Evolutionary conservation across 2,888 invertebrate genomes (phyloP).

Genomic region (Hemicrepidius hirtus): DNA sequence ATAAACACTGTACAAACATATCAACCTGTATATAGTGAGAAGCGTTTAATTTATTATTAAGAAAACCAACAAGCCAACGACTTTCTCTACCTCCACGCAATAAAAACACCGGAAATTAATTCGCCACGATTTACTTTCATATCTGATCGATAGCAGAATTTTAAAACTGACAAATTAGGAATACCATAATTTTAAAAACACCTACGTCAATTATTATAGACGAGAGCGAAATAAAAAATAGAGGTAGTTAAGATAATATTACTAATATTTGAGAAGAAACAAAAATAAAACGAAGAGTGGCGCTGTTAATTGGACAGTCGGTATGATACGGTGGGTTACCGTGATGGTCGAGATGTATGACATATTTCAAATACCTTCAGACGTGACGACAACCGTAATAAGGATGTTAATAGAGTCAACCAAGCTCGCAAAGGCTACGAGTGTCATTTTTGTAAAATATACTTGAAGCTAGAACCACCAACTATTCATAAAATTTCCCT

Average conservation of each 20-base stretch:
- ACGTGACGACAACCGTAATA: slow-evolving; percentile 52
- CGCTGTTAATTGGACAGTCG: slow-evolving; percentile 66
- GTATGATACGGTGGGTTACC: slow-evolving; percentile 68
- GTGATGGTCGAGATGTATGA: slow-evolving; percentile 67
- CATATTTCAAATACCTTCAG: slow-evolving; percentile 66
- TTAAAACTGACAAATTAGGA: slow-evolving; percentile 52
- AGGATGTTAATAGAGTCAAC: slow-evolving; percentile 52
- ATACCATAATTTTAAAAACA: no score
- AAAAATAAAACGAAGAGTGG: slow-evolving; percentile 62
- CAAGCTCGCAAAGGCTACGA: slow-evolving; percentile 4
- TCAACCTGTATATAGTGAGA: slow-evolving; percentile 44
- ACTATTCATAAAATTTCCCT: no score
- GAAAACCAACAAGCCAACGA: slow-evolving; percentile 27
- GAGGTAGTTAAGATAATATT: slow-evolving; percentile 56
- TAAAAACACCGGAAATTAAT: slow-evolving; percentile 34
- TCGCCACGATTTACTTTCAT: slow-evolving; percentile 35
- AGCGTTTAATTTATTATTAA: slow-evolving; percentile 34
- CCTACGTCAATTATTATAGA: no score
- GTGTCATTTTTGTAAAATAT: slow-evolving; percentile 3
- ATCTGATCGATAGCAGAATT: slow-evolving; percentile 44
- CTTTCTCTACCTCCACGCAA: slow-evolving; percentile 39
- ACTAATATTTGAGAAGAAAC: slow-evolving; percentile 55
- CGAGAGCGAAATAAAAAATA: slow-evolving; percentile 54
- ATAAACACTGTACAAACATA: slow-evolving; percentile 29
- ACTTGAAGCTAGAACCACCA: not conserved